Evolutionary conservation across 2,888 invertebrate genomes (phyloP).

Genomic region (Tenthredo mesomela): DNA sequence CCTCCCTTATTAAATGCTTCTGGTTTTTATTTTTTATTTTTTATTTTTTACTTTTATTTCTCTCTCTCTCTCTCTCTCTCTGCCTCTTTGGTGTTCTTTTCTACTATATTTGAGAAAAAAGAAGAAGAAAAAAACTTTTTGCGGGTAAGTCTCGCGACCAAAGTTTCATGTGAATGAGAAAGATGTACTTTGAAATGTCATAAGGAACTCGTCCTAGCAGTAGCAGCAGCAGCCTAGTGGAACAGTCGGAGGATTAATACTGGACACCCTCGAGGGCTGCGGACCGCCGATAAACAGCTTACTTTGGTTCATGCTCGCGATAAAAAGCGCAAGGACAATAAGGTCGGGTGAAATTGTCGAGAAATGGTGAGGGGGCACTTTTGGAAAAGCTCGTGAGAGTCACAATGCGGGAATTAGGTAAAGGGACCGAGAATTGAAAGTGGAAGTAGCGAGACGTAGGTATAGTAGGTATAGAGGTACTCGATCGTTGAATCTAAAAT

Average conservation of each 20-base stretch:
- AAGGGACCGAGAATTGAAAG: slow-evolving; percentile 11
- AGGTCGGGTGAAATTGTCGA: slow-evolving; percentile 52
- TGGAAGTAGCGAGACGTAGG: not conserved
- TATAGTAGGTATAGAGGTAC: not conserved
- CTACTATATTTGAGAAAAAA: not conserved
- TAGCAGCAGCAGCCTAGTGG: not conserved
- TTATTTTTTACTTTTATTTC: too few species aligned
- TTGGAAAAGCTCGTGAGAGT: not conserved
- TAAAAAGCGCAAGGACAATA: slow-evolving; percentile 69
- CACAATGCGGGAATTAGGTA: slow-evolving; percentile 43
- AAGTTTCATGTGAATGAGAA: not conserved
- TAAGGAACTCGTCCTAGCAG: not conserved
- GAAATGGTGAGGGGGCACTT: not conserved
- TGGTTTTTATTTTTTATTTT: too few species aligned
- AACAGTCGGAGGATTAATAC: slow-evolving; percentile 49
- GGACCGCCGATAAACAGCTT: slow-evolving; percentile 74
- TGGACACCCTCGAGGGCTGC: slow-evolving; percentile 62
- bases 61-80: too few species aligned
- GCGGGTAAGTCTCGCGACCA: too few species aligned
- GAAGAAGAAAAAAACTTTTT: too few species aligned
- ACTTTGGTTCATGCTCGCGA: slow-evolving; percentile 67
- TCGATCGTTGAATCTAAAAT: not conserved
- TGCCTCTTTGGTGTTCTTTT: not conserved
- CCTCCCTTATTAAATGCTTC: not conserved
- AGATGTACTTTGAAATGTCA: not conserved